Conservation (phyloP, 2,797 vertebrate genomes). For the Picus viridis region DNA sequence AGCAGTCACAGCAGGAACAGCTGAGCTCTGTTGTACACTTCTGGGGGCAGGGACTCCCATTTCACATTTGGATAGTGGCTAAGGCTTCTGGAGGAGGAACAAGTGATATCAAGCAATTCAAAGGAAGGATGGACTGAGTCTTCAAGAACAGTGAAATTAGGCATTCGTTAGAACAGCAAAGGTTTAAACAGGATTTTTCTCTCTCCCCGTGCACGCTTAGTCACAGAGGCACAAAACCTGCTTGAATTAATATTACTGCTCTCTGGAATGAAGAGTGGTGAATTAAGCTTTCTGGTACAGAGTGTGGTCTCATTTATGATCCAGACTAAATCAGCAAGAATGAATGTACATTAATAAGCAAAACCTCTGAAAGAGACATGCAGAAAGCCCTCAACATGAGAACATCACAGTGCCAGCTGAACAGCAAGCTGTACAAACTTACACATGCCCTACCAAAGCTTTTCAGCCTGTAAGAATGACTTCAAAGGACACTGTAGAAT, state of each 20-base stretch:
- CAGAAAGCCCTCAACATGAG: not conserved
- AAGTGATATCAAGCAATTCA: not conserved
- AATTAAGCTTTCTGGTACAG: not conserved
- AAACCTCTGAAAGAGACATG: too few species aligned
- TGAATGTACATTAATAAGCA: not conserved
- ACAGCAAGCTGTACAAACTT: not conserved
- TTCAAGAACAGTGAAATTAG: not conserved
- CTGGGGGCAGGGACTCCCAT: not conserved
- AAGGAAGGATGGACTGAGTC: not conserved
- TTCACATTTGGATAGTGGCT: not conserved
- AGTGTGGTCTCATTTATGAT: not conserved
- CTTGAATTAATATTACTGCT: not conserved
- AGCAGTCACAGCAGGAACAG: not conserved
- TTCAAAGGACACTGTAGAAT: not conserved
- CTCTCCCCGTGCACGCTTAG: not conserved
- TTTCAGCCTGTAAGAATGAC: not conserved
- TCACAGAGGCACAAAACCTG: not conserved
- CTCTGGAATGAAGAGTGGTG: not conserved
- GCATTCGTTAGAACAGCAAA: not conserved
- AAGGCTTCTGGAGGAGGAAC: not conserved
- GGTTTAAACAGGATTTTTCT: not conserved
- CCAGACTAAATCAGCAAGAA: not conserved
- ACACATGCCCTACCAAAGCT: not conserved
- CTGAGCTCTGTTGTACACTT: not conserved
- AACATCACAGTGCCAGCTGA: not conserved